phyloP scores from a whole-genome alignment of 30 jellyfish, hydroid and myxozoan genomes.

The Cassiopea andromeda region DNA sequence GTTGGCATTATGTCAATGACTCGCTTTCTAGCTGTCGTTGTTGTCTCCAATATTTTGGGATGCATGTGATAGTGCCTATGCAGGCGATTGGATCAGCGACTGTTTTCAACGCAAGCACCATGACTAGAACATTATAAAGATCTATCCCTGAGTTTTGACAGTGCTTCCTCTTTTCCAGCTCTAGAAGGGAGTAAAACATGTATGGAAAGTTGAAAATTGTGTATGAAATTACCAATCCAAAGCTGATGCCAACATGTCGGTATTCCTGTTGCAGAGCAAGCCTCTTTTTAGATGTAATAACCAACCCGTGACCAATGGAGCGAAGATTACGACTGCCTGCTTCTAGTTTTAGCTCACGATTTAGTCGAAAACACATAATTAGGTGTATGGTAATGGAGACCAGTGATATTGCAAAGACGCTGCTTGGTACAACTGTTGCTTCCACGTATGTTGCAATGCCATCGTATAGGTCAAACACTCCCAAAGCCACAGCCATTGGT shows the following conservation, averaged over 20 bases:
- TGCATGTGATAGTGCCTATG: conserved; percentile 10
- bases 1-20: conserved; percentile 18
- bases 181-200: conserved; percentile 41
- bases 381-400: conserved; percentile 13
- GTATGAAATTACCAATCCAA: conserved; percentile 19
- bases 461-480: conserved; percentile 43
- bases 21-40: conserved; percentile 16
- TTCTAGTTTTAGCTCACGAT: conserved; percentile 11
- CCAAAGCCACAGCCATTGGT: conserved; percentile 29
- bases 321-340: conserved; percentile 4
- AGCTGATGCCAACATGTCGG: conserved; percentile 35
- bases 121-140: conserved; percentile 17
- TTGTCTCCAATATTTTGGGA: conserved; percentile 33
- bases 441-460: conserved; percentile 7
- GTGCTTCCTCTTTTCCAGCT: conserved; percentile 3
- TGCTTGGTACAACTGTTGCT: conserved; percentile 4
- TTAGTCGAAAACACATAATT: conserved; percentile 19
- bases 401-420: conserved; percentile 15
- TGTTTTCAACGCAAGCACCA: conserved; percentile 32
- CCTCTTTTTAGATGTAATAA: conserved; percentile 12
- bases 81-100: conserved; percentile 42
- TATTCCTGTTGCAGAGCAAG: conserved; percentile 42
- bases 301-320: conserved; percentile 50
- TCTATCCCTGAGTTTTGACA: conserved; percentile 19
- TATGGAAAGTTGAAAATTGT: conserved; percentile 25